A percentile compares a stretch with the other conserved stretches of the same genome.
These are phyloP conservation scores for Platycheirus rosarum DNA, from an alignment of 2,888 invertebrate species.

Conservation along the genomic window DNA sequence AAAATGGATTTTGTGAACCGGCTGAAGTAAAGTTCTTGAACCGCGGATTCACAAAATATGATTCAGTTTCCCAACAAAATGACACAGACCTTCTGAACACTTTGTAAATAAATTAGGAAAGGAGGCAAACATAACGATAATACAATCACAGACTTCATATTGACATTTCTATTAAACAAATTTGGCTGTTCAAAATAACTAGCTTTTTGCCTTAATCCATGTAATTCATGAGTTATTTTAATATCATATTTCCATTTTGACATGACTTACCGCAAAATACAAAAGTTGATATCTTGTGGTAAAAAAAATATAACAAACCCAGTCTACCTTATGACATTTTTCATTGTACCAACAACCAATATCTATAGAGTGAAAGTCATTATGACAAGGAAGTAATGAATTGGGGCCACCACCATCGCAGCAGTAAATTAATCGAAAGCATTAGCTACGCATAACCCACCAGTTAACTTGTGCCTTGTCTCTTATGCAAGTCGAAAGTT, in stretches of 20 bases:
- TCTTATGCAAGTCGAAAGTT: slow-evolving; percentile 24
- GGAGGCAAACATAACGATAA: too few relatives aligned
- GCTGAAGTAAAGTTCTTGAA: too few relatives aligned
- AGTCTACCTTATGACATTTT: slow-evolving; percentile 22
- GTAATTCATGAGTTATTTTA: neutral
- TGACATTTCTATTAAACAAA: too few relatives aligned
- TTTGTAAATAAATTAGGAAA: too few relatives aligned
- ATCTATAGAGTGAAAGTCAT: slow-evolving; percentile 40
- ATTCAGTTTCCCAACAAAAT: too few relatives aligned
- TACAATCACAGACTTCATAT: too few relatives aligned
- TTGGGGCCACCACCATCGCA: neutral
- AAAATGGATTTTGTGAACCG: too few relatives aligned
- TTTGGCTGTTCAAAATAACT: too few relatives aligned
- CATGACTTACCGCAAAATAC: slow-evolving; percentile 13
- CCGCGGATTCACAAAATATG: too few relatives aligned
- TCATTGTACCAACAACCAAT: slow-evolving; percentile 10
- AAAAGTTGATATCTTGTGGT: slow-evolving; percentile 18
- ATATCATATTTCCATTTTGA: slow-evolving; percentile 6
- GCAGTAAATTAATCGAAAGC: neutral
- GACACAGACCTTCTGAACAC: too few relatives aligned
- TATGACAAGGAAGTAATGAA: slow-evolving; percentile 42
- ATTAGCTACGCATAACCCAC: neutral
- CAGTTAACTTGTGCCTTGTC: neutral
- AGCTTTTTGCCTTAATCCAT: neutral
- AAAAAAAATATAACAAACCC: neutral